Evolutionary conservation across 2,797 vertebrate species (phyloP), one percentile per base, ranked within the genome.

Genomic region (Protonibea diacanthus): DNA sequence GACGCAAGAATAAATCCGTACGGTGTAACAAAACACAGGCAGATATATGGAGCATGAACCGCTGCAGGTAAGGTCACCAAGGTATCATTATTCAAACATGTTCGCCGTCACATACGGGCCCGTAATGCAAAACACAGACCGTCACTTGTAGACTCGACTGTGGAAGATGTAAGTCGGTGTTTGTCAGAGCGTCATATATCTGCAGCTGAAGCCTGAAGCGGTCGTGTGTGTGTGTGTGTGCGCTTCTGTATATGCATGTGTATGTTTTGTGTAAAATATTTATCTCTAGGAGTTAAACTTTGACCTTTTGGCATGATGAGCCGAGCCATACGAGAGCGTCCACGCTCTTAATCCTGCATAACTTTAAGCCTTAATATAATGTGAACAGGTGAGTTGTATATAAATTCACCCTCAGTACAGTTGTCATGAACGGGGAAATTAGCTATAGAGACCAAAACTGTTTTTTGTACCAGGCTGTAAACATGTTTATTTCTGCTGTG

Each of bases 171-270:
- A 81, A 88, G 57, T 82, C 51, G 45, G 89, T 56, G 21, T 82
- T 72, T 82, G 49, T 85, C 80, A 40, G 81, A 86, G 60, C 53
- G 45, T 69, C 73, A 81, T 89, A 88, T 85, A 88, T 89, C 72
- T 38, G 12, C 84, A 83, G 78, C 76, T 81, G 72, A 78, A 78
- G 66, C 76, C 76, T 17, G 23, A 8, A 40, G 71, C 8, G 33
- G 2, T 2, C 14, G 65, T 38, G 48, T 6, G 2, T 15, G 66
- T 15, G 18, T 60, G 49, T 57, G 61, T 49, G 51, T 33, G 15
- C 21, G 27, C 23, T n/a, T n/a, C n/a, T n/a, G n/a, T n/a, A n/a
- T n/a, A n/a, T n/a, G n/a, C n/a, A n/a, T 59, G 27, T 49, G 29
- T 60, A 9, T 66, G 29, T 74, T 29, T 27, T 29, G 17, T 0